Evolutionary conservation across 2,888 invertebrate species (phyloP), one percentile per base, ranked within the genome.

Genomic region (Serrognathus titanus): DNA sequence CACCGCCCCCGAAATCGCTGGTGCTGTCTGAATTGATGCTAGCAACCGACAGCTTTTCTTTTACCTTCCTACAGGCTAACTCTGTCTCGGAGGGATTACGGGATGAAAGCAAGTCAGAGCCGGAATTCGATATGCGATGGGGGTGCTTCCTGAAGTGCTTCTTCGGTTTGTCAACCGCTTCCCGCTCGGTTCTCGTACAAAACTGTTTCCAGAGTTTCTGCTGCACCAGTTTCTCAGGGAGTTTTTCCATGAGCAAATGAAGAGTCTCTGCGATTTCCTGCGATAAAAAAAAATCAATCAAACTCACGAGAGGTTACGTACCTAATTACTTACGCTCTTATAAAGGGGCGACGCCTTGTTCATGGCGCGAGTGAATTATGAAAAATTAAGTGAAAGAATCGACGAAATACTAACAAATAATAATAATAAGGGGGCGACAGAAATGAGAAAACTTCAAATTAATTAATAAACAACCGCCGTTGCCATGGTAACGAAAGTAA

Each of bases 211-310:
- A 31, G 24, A 31, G 24, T 31, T 31, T 31, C 5, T 31, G 6
- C 40, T 13, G 11, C 13, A 12, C 13, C 7, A 13, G 40, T 4
- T 40, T 40, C 6, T 40, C 13, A 1, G 40, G 40, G 0, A 40
- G 6, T 8, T 41, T 20, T 36, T 50, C 49, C 37, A 55, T 38
- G n/a, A 59, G 20, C 36, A 50, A 37, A 13, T 51, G 47, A 36
- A 59, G 38, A 37, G 11, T 50, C 38, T 55, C 45, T 38, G 38
- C 43, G 3, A 53, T 48, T 37, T 56, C 55, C 59, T 59, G 40
- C 8, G 41, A 51, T 38, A 41, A 43, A 1, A 43, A 16, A 6
- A 39, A 11, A 39, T 4, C 24, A 2, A 31, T 1, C 3, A 5
- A 12, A 51, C 13, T 41, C 20, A n/a, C n/a, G 24, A 31, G 24